These are phyloP conservation scores for Diplazon laetatorius DNA, from an alignment of 2,888 invertebrate species.

Conservation along the genomic window DNA sequence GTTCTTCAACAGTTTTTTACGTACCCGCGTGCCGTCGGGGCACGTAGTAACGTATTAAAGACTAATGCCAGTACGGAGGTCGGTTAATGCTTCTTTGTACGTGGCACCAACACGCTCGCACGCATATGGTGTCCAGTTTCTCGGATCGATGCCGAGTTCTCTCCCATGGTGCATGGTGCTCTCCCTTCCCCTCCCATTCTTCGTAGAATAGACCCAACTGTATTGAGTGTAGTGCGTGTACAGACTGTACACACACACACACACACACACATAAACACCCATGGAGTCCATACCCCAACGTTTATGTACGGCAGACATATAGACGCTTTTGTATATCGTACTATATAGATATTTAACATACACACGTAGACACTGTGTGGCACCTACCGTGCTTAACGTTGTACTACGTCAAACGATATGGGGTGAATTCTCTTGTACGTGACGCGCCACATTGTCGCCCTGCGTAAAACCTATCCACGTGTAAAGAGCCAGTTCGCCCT, in stretches of 20 bases:
- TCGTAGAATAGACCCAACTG: conserved; percentile 49
- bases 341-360: conserved; percentile 25
- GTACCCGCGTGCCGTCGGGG: too few species aligned
- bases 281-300: conserved; percentile 28
- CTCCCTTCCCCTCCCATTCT: conserved; percentile 43
- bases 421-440: conserved; percentile 62
- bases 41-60: conserved; percentile 2
- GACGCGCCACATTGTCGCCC: conserved; percentile 70
- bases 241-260: conserved; percentile 22
- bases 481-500: conserved; percentile 60
- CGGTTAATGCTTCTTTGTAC: conserved; percentile 28
- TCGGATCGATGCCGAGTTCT: conserved; percentile 58
- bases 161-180: not conserved
- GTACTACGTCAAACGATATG: conserved; percentile 48
- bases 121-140: conserved; percentile 63
- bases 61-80: not conserved
- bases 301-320: conserved; percentile 18
- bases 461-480: conserved; percentile 63
- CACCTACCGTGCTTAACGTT: conserved; percentile 10
- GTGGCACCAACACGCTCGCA: conserved; percentile 52
- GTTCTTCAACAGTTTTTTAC: too few species aligned
- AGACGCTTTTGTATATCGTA: conserved; percentile 7
- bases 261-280: too few species aligned
- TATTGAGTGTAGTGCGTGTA: conserved; percentile 18
- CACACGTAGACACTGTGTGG: not conserved